phyloP scores from a whole-genome alignment of 2,113 vertebrate genomes.

The Hemicordylus capensis region DNA sequence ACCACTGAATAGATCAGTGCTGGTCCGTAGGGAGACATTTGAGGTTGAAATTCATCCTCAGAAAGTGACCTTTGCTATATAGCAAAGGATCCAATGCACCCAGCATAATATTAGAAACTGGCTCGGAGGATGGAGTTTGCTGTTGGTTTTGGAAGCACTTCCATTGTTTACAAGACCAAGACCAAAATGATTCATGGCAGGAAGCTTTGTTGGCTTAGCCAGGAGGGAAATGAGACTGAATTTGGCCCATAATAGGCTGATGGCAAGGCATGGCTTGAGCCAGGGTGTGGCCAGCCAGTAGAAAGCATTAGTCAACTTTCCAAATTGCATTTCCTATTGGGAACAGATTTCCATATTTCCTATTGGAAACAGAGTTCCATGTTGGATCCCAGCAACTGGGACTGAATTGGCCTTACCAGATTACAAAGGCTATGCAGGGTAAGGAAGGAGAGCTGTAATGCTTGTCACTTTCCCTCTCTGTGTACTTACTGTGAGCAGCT shows the following conservation, averaged over 20 bases:
- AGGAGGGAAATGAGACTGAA: not conserved
- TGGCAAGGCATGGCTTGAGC: not conserved
- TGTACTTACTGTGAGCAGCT: not conserved
- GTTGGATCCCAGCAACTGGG: not conserved
- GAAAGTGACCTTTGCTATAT: not conserved
- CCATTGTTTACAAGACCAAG: not conserved
- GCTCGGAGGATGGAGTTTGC: not conserved
- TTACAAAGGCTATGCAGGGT: not conserved
- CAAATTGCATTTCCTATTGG: not conserved
- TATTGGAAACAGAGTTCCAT: not conserved
- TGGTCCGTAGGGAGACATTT: not conserved
- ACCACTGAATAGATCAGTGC: not conserved
- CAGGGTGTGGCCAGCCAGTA: not conserved
- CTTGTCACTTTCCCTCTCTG: not conserved
- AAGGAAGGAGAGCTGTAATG: not conserved
- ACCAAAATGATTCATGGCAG: not conserved
- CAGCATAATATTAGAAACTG: not conserved
- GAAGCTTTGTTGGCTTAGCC: not conserved
- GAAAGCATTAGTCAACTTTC: not conserved
- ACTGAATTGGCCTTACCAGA: not conserved
- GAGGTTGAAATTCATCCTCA: not conserved
- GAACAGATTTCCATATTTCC: too few species aligned
- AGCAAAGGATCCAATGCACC: not conserved
- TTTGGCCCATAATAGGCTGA: not conserved
- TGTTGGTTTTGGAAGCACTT: not conserved